Evolutionary conservation across 2,113 vertebrate genomes (phyloP).

Genomic region (Heterotis niloticus): DNA sequence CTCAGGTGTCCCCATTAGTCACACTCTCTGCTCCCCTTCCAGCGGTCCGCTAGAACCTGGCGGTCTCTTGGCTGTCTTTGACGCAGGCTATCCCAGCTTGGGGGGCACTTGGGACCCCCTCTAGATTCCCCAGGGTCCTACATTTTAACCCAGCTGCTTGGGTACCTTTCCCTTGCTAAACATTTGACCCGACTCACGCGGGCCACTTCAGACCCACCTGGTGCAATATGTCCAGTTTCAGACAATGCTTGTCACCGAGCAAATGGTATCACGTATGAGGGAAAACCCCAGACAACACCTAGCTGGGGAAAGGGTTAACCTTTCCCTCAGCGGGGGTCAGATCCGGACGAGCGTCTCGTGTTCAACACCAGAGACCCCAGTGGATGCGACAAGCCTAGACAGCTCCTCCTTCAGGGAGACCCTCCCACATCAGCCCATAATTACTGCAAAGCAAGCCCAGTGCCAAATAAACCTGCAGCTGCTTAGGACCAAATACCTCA

Average conservation of each 20-base stretch:
- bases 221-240: constrained; percentile 45
- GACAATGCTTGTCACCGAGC: constrained; percentile 53
- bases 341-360: background rate
- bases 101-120: constrained; percentile 6
- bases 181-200: constrained; percentile 25
- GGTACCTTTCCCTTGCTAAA: constrained; percentile 53
- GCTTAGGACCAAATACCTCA: background rate
- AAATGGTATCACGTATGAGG: constrained; percentile 27
- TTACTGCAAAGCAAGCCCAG: background rate
- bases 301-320: constrained; percentile 2
- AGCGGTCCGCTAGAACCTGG: constrained; percentile 14
- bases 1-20: constrained; percentile 65
- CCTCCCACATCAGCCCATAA: background rate
- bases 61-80: background rate
- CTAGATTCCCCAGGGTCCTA: constrained; percentile 48
- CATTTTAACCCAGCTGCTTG: constrained; percentile 42
- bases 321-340: background rate
- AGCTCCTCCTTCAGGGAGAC: constrained; percentile 13
- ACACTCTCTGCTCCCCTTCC: constrained; percentile 39
- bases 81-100: background rate
- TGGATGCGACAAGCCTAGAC: constrained; percentile 8
- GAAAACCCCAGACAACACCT: background rate
- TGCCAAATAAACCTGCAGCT: background rate
- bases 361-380: background rate
- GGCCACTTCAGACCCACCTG: constrained; percentile 50